Percentiles rank a stretch among this genome's conserved stretches.
Conservation (phyloP, 92 coral and sea anemone species). For the Plumapathes pennacea region DNA sequence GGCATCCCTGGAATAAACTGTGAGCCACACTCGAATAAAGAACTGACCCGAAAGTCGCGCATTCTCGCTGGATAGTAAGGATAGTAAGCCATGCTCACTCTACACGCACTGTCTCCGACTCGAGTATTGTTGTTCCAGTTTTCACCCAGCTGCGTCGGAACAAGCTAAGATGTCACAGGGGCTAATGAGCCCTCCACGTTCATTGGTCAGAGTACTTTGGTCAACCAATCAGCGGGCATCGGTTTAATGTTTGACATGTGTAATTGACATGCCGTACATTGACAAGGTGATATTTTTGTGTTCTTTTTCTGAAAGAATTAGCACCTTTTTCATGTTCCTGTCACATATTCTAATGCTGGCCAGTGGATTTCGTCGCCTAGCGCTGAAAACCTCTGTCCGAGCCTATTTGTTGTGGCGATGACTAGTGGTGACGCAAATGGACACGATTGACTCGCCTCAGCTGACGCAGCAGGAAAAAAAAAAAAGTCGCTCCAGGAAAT, state of each 20-base stretch:
- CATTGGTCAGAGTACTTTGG: constrained; percentile 71
- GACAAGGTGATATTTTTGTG: constrained; percentile 95
- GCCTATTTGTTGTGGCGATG: too few relatives aligned
- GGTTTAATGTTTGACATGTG: constrained; percentile 75
- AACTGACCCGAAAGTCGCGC: constrained; percentile 93
- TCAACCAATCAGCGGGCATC: constrained; percentile 67
- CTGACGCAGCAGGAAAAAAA: too few relatives aligned
- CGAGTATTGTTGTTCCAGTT: constrained; percentile 80
- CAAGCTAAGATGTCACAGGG: constrained; percentile 85
- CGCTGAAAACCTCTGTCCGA: too few relatives aligned
- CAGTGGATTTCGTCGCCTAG: constrained; percentile 79
- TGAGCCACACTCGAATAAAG: constrained; percentile 80
- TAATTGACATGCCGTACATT: constrained; percentile 94
- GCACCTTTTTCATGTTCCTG: constrained; percentile 97
- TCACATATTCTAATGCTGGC: constrained; percentile 77
- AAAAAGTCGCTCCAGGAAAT: too few relatives aligned
- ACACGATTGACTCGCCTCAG: too few relatives aligned
- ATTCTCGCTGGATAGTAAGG: constrained; percentile 82
- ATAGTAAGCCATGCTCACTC: constrained; percentile 77
- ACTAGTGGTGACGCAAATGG: too few relatives aligned
- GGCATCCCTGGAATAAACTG: constrained; percentile 85
- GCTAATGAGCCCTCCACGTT: constrained; percentile 72
- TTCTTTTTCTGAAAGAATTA: constrained; percentile 97
- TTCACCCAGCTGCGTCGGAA: constrained; percentile 91
- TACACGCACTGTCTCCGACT: constrained; percentile 50